Evolutionary conservation across 2,113 vertebrate species (phyloP).

Genomic region (Engystomops pustulosus): DNA sequence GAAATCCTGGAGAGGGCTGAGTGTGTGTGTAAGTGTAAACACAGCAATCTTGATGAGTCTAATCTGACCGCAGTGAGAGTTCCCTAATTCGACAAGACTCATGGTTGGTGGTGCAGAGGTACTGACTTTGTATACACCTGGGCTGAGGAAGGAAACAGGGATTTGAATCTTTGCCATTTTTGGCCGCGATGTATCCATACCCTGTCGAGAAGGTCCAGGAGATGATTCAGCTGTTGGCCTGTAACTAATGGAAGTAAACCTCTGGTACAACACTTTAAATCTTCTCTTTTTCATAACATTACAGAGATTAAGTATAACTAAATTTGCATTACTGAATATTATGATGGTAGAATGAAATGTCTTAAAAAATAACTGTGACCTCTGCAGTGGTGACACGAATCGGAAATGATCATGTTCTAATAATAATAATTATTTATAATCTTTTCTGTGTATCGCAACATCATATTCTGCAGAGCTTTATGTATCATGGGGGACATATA

Average conservation of each 20-base stretch:
- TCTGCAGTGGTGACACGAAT: too few species aligned
- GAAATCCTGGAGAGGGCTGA: neutral
- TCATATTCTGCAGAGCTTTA: too few species aligned
- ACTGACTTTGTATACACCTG: slow-evolving; percentile 46
- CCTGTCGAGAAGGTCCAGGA: slow-evolving; percentile 30
- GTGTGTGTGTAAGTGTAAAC: neutral
- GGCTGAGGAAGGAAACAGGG: slow-evolving; percentile 29
- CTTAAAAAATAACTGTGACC: too few species aligned
- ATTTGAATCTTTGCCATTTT: slow-evolving; percentile 42
- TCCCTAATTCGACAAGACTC: slow-evolving; percentile 41
- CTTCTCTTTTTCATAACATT: too few species aligned
- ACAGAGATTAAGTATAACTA: too few species aligned
- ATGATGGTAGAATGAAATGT: too few species aligned
- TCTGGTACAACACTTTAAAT: too few species aligned
- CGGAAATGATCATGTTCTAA: too few species aligned
- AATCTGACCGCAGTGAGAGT: slow-evolving; percentile 45
- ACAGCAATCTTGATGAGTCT: slow-evolving; percentile 36
- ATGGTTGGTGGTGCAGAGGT: slow-evolving; percentile 34
- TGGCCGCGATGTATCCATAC: slow-evolving; percentile 18
- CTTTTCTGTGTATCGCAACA: too few species aligned
- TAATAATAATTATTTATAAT: too few species aligned
- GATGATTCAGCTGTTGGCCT: slow-evolving; percentile 35
- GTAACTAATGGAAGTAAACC: neutral
- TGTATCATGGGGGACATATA: too few species aligned
- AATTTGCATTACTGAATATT: too few species aligned